These are phyloP conservation scores for Furnarius figulus DNA, from an alignment of 2,113 vertebrate species.

Conservation along the genomic window DNA sequence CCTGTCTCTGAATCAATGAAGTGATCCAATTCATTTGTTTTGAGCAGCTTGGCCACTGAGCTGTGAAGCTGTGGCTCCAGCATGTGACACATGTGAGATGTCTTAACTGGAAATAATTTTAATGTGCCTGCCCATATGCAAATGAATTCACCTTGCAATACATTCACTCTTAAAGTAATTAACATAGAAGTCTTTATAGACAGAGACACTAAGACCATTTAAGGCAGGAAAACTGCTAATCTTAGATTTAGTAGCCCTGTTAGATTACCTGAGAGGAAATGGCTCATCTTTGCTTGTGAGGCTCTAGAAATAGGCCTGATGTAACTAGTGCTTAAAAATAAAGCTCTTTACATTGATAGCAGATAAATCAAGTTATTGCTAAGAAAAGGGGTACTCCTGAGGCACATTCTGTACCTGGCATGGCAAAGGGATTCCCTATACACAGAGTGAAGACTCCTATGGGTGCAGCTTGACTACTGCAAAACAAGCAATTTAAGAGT, in stretches of 20 bases:
- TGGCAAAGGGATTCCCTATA: not conserved
- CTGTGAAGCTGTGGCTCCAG: conserved; percentile 22
- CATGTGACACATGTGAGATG: not conserved
- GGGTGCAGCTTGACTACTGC: not conserved
- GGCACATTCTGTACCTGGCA: rapidly evolving
- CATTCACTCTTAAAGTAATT: not conserved
- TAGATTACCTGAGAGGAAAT: conserved; percentile 40
- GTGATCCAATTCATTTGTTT: conserved; percentile 55
- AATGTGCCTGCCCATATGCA: not conserved
- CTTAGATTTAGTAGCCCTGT: conserved; percentile 18
- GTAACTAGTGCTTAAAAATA: conserved; percentile 42
- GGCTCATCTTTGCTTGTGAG: not conserved
- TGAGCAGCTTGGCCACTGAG: conserved; percentile 5
- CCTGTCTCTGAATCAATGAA: not conserved
- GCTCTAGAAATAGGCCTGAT: conserved; percentile 47
- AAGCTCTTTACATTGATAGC: not conserved
- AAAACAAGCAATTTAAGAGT: not conserved
- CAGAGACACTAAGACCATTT: not conserved
- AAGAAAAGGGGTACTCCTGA: not conserved
- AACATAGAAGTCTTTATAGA: not conserved
- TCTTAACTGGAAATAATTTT: conserved; percentile 45
- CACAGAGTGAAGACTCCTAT: not conserved
- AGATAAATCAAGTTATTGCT: not conserved
- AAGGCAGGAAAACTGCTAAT: conserved; percentile 34
- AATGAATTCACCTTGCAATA: not conserved